Percentiles rank a stretch among this genome's conserved stretches.
Conservation (phyloP, 1,140 invertebrate species). For the Delia radicum region DNA sequence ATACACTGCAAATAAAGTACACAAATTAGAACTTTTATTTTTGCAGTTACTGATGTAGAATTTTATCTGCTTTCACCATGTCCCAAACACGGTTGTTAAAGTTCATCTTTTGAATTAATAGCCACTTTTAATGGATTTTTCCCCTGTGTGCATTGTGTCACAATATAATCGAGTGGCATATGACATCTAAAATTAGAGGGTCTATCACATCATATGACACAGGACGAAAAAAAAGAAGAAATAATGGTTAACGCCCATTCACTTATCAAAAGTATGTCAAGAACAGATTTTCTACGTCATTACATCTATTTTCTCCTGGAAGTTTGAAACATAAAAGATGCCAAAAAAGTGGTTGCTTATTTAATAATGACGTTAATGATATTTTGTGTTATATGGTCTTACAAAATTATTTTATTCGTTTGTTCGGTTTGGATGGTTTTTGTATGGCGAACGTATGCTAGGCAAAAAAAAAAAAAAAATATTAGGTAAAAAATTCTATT, state of each 20-base stretch:
- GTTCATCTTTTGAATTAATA: too few species aligned
- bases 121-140: too few species aligned
- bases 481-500: too few species aligned
- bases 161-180: background rate
- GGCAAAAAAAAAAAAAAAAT: too few species aligned
- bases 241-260: conserved; percentile 20
- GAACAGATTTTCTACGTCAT: conserved; percentile 21
- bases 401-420: background rate
- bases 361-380: background rate
- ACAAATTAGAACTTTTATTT: too few species aligned
- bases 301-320: background rate
- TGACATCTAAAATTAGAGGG: conserved; percentile 20
- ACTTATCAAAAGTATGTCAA: conserved; percentile 24
- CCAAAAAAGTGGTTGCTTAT: background rate
- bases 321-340: background rate
- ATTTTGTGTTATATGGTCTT: background rate
- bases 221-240: background rate
- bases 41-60: too few species aligned
- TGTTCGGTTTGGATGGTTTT: background rate
- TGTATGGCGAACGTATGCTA: too few species aligned
- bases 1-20: too few species aligned
- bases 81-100: too few species aligned
- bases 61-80: too few species aligned
- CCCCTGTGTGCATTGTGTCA: background rate
- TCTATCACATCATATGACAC: background rate